A percentile compares a stretch with the other conserved stretches of the same genome.
Evolutionary conservation across 1,140 invertebrate genomes (phyloP).

Genomic region (Maniola jurtina): DNA sequence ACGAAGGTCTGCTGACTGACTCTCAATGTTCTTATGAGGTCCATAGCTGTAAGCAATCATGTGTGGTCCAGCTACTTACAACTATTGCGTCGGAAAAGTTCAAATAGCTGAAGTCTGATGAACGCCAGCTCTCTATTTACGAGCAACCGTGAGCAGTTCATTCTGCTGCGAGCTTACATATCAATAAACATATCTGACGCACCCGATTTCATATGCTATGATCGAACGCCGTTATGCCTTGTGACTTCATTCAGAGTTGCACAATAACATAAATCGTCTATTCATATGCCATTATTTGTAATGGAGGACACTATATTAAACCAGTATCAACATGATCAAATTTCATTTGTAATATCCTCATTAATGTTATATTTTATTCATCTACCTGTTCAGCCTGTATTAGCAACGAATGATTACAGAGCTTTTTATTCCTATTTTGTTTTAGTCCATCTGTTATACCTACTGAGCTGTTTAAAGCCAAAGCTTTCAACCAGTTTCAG

Average conservation of each 20-base stretch:
- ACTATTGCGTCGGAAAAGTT: no score
- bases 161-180: slow-evolving; percentile 16
- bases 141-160: background rate
- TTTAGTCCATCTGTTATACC: no score
- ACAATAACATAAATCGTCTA: slow-evolving; percentile 38
- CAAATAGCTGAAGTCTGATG: background rate
- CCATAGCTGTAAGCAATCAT: no score
- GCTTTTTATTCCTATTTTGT: no score
- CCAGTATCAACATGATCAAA: background rate
- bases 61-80: no score
- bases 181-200: slow-evolving; percentile 25
- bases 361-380: background rate
- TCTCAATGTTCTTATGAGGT: no score
- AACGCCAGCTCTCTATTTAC: slow-evolving; percentile 4
- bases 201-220: slow-evolving; percentile 23
- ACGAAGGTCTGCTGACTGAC: no score
- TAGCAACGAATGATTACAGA: no score
- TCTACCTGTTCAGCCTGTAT: no score
- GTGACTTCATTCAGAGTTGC: slow-evolving; percentile 36
- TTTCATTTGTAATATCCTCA: slow-evolving; percentile 6
- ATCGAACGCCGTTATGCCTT: slow-evolving; percentile 28
- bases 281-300: slow-evolving; percentile 38
- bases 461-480: no score
- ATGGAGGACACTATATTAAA: slow-evolving; percentile 32
- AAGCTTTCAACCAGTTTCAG: no score